Evolutionary conservation across 2,888 invertebrate genomes (phyloP).

Genomic region (Dorcus hopei): DNA sequence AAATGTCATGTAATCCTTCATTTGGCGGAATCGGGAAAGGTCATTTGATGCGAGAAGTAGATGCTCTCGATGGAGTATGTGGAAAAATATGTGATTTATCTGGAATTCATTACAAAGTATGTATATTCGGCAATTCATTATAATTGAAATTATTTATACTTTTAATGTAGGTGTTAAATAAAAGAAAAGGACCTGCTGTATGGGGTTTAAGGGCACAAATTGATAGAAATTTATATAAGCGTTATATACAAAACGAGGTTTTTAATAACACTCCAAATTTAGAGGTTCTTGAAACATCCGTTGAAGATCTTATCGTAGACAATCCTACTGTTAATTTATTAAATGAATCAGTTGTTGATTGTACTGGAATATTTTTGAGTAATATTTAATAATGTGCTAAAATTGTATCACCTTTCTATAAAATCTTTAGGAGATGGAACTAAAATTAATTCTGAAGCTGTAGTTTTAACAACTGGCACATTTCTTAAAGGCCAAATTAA

Average conservation of each 20-base stretch:
- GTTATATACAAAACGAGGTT: conserved; percentile 69
- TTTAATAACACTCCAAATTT: conserved; percentile 61
- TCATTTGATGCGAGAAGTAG: conserved; percentile 81
- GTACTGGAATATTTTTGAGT: conserved; percentile 56
- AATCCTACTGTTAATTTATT: conserved; percentile 34
- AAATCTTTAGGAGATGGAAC: conserved; percentile 55
- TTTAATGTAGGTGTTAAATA: conserved; percentile 63
- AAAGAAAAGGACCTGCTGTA: conserved; percentile 80
- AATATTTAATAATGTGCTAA: conserved; percentile 22
- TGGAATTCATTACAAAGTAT: conserved; percentile 73
- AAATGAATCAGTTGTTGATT: conserved; percentile 37
- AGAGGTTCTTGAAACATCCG: conserved; percentile 65
- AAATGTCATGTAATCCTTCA: conserved; percentile 93
- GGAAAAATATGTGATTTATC: conserved; percentile 76
- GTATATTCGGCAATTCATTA: neutral
- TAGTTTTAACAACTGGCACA: conserved; percentile 85
- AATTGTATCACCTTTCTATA: neutral
- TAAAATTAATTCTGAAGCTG: conserved; percentile 58
- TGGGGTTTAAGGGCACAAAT: conserved; percentile 89
- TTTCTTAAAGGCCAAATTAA: conserved; percentile 84
- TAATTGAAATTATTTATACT: neutral
- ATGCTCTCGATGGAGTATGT: conserved; percentile 85
- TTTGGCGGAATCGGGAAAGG: conserved; percentile 93
- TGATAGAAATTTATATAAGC: conserved; percentile 75
- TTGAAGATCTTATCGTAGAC: conserved; percentile 72